phyloP scores from a whole-genome alignment of 2,797 vertebrate genomes.

The Sebastes jordani region DNA sequence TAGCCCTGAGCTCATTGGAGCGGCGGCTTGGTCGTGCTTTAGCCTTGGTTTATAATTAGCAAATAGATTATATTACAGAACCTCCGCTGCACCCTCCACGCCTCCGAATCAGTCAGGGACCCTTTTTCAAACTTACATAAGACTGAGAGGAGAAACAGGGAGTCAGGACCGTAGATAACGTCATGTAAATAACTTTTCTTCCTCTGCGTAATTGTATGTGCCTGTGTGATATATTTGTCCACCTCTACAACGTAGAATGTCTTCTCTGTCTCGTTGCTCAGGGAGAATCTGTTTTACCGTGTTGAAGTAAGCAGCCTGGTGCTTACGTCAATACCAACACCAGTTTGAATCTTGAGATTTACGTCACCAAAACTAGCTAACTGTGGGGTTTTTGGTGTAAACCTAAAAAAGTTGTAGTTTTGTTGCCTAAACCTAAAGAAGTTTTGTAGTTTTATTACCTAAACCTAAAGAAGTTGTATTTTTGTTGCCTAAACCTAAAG shows the following conservation, averaged over 20 bases:
- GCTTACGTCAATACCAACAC: background rate
- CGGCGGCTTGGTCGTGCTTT: constrained; percentile 30
- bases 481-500: too few species aligned
- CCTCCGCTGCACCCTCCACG: constrained; percentile 32
- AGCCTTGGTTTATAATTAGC: constrained; percentile 71
- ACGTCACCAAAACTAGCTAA: too few species aligned
- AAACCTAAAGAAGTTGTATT: too few species aligned
- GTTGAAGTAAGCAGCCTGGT: background rate
- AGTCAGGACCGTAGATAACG: constrained; percentile 19
- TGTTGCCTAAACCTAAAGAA: too few species aligned
- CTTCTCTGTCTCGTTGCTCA: background rate
- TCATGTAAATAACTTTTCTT: constrained; percentile 33
- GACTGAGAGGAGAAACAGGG: constrained; percentile 10
- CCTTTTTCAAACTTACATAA: constrained; percentile 36
- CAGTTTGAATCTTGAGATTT: background rate
- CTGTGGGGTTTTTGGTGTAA: too few species aligned
- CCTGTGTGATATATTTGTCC: constrained; percentile 32
- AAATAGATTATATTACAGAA: constrained; percentile 61
- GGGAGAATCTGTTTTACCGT: background rate
- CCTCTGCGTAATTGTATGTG: constrained; percentile 4
- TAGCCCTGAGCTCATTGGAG: constrained; percentile 47
- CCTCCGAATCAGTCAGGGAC: constrained; percentile 44
- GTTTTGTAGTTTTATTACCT: too few species aligned
- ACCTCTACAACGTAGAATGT: background rate
- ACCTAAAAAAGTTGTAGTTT: too few species aligned